Evolutionary conservation across 2,888 invertebrate species (phyloP), one percentile per base, ranked within the genome.

Genomic region (Aelia acuminata): DNA sequence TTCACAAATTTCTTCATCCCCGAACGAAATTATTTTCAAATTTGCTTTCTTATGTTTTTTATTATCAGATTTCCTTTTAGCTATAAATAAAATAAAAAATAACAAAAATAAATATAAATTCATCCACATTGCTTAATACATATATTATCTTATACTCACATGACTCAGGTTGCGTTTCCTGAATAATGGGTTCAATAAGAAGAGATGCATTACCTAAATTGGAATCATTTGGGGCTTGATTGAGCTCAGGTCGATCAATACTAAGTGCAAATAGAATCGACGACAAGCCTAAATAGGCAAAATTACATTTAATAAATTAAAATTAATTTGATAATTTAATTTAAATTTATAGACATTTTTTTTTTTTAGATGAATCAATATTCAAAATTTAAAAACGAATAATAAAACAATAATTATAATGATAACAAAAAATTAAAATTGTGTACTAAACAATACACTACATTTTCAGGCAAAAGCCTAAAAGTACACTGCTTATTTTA

Each of bases 221-320:
- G 1, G 57, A 39, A 18, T 85, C 50, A 75, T 47, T 89, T 11
- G 88, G 50, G 1, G 89, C 93, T 92, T 90, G 91, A 88, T 93
- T 96, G 88, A 97, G 93, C 92, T 97, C 96, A 48, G 95, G 94
- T 92, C 96, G 96, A 93, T 98, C 98, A 89, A 98, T 96, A 91
- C 95, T 96, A 92, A 98, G 95, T 39, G 99, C 98, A 93, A 99
- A 99, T 90, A 98, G 93, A 91, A 98, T 96, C 87, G 97, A 95
- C 90, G 96, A 96, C 92, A 99, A 94, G 90, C 97, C 97, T 96
- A 91, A 89, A 91, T 91, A 89, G 90, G 89, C 80, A 63, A 85
- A 85, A 31, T 57, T 57, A 7, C 20, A 7, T 57, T 57, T n/a
- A 57, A 57, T 57, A 11, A 10, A 47, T 47, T 47, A 47, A 47